These are phyloP conservation scores for Ophion ventricosus DNA, from an alignment of 2,888 invertebrate species.

Conservation along the genomic window DNA sequence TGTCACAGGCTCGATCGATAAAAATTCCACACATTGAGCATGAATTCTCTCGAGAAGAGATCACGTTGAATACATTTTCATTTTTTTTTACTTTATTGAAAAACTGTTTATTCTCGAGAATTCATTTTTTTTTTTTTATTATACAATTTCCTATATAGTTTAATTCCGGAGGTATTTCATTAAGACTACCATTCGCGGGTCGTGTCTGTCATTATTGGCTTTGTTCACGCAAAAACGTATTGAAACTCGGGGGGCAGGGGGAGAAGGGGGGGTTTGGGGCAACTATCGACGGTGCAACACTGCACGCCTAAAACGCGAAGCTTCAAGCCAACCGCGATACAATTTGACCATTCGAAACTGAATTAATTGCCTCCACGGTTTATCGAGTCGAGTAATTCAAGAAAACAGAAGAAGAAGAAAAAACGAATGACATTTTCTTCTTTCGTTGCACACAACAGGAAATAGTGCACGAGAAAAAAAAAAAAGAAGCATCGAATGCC, in stretches of 20 bases:
- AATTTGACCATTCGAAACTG: neutral
- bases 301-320: neutral
- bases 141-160: slow-evolving; percentile 58
- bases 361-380: neutral
- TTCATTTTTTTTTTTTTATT: slow-evolving; percentile 53
- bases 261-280: no score
- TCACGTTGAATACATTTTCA: neutral
- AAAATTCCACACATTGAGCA: neutral
- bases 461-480: neutral
- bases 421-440: slow-evolving; percentile 7
- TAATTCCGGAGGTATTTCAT: neutral
- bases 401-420: neutral
- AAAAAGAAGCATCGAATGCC: neutral
- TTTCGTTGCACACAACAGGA: slow-evolving; percentile 4
- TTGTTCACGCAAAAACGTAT: neutral
- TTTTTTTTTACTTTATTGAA: slow-evolving; percentile 37
- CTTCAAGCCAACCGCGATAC: neutral
- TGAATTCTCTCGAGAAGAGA: neutral
- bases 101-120: slow-evolving; percentile 59
- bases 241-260: neutral
- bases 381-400: neutral
- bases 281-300: neutral
- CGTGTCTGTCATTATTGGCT: neutral
- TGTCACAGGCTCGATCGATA: neutral
- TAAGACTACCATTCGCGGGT: slow-evolving; percentile 3